Evolutionary conservation across 2,797 vertebrate species (phyloP), one percentile per base, ranked within the genome.

Genomic region (Gastrophryne carolinensis): DNA sequence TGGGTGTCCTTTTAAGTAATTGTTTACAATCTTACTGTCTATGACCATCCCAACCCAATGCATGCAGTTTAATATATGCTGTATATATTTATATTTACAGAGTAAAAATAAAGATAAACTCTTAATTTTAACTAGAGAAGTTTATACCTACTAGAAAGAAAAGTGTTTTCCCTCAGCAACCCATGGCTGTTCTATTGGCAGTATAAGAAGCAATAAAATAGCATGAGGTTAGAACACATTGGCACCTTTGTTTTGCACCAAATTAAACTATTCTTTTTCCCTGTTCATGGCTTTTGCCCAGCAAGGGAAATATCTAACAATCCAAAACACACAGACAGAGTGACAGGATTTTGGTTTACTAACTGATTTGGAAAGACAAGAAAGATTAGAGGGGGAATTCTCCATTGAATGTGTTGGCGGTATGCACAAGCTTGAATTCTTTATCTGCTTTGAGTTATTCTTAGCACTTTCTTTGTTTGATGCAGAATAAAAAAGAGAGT

Each of bases 361-460:
- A 17, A 3, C n/a, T 70, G 79, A 82, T 26, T 69, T 52, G 73
- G 23, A 54, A 21, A 64, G 57, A 35, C 21, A 78, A 58, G 23
- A 17, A 57, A 67, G 41, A 57, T 75, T 67, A 75, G 72, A 69
- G n/a, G 69, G 50, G 73, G 49, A 67, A 65, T 66, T 47, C 41
- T 68, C 52, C 1, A 6, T 47, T 0, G 7, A 7, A 60, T 80
- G 77, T 62, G 50, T 78, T 41, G 54, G 35, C 70, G 63, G 75
- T 44, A 80, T 81, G 24, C 73, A 71, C 47, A 30, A 23, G 23
- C 71, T 80, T 69, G 70, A 79, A 30, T 54, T 52, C 21, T 78
- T 82, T 75, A 29, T 65, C 53, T 50, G 70, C 60, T 10, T 56
- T 54, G 65, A 68, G 79, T 74, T 72, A 52, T 73, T 77, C 81